Conservation (phyloP, 2,113 vertebrate genomes). For the Megaceryle maxima region DNA sequence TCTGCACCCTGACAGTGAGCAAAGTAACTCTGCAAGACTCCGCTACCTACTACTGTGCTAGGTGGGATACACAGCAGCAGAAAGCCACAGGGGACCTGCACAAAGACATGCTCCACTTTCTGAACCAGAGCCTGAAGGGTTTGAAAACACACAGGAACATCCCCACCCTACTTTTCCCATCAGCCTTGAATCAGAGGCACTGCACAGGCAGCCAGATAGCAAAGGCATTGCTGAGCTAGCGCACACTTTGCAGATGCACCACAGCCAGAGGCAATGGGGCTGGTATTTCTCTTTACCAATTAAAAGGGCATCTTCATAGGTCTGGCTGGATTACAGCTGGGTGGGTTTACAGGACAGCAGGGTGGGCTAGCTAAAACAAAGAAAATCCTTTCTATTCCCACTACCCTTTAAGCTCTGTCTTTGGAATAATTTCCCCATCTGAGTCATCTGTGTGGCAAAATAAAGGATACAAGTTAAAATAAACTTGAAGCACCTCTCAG, state of each 20-base stretch:
- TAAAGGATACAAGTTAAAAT: background rate
- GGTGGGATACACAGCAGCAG: background rate
- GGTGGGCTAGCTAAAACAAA: background rate
- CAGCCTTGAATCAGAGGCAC: background rate
- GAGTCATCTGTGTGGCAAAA: background rate
- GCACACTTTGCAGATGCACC: rapidly evolving
- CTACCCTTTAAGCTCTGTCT: background rate
- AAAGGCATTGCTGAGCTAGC: background rate
- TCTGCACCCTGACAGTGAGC: background rate
- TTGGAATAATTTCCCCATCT: background rate
- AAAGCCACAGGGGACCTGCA: background rate
- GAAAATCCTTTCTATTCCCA: background rate
- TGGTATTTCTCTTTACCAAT: background rate
- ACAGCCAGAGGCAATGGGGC: background rate
- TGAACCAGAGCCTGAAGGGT: background rate
- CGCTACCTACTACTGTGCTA: constrained; percentile 4
- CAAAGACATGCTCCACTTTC: background rate
- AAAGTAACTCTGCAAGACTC: background rate
- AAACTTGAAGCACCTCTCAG: background rate
- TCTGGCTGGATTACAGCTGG: background rate
- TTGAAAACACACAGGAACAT: rapidly evolving
- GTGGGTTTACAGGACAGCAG: background rate
- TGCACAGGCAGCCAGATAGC: background rate
- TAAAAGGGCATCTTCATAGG: background rate
- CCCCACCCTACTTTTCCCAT: background rate